Base-by-base conservation (phyloP, 2,888 invertebrate genomes). In the Caenorhabditis macrosperma region DNA sequence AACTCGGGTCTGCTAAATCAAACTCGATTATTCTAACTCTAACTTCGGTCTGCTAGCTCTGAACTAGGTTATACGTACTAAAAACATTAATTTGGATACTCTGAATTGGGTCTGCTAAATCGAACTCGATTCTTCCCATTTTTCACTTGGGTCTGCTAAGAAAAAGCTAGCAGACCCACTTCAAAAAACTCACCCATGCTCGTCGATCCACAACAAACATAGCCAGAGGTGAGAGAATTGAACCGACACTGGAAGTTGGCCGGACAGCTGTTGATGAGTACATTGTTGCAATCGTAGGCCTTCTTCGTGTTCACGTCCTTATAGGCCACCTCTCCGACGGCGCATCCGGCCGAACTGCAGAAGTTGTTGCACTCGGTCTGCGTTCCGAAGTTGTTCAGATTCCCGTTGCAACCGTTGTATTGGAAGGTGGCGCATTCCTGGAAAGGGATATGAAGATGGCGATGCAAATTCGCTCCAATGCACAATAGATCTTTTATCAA, bases 141-240 rank as follows among this genome's bases (percentile, higher is more conserved):
- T n/a, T n/a, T n/a, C n/a, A n/a, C n/a, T n/a, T n/a, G n/a, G n/a
- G n/a, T n/a, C n/a, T n/a, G n/a, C n/a, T n/a, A n/a, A n/a, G n/a
- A n/a, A n/a, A n/a, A n/a, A n/a, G n/a, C n/a, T n/a, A n/a, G n/a
- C n/a, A n/a, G n/a, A n/a, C n/a, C n/a, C n/a, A n/a, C n/a, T 10
- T 33, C 33, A 33, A 33, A 24, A 44, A 24, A 30, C 59, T 61
- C 20, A 83, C 86, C 86, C 85, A 85, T 84, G 44, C 78, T 82
- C 1, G 81, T 82, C 1, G 86, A 81, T 7, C 90, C 90, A 68
- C 90, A 90, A 59, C 90, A 90, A 2, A 90, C 87, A 60, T 86
- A 83, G 30, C 81, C 81, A 9, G 82, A 67, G 5, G 85, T 86
- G 41, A 90, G 67, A 0, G 85, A 66, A 59, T 90, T 88, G 68